Percentiles rank a stretch among this genome's conserved stretches.
Evolutionary conservation across 2,797 vertebrate species (phyloP).

Genomic region (Neosilurus mollespiculum): DNA sequence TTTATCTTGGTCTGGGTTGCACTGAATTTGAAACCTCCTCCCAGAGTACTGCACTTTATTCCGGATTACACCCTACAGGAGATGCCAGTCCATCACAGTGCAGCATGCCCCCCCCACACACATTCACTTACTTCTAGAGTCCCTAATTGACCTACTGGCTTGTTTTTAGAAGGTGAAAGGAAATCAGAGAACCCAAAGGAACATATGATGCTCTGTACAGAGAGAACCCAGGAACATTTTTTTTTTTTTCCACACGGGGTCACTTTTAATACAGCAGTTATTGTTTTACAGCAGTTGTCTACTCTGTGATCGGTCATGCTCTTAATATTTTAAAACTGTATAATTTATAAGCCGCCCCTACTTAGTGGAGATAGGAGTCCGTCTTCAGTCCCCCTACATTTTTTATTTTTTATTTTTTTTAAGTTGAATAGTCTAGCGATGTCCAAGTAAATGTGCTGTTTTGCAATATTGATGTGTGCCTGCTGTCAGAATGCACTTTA

Average conservation of each 20-base stretch:
- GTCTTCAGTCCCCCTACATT: background rate
- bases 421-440: conserved; percentile 14
- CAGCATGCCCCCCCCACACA: background rate
- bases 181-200: background rate
- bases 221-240: background rate
- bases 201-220: background rate
- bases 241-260: no score
- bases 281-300: background rate
- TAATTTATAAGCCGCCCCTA: background rate
- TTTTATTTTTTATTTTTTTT: background rate
- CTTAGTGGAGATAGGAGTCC: background rate
- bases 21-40: background rate
- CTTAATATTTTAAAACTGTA: conserved; percentile 17
- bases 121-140: background rate
- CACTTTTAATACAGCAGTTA: background rate
- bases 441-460: conserved; percentile 20
- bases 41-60: background rate
- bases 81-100: background rate
- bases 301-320: background rate
- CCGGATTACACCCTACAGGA: background rate
- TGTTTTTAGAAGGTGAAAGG: background rate
- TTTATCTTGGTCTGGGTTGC: background rate
- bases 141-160: background rate
- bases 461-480: conserved; percentile 42
- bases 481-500: conserved; percentile 37